Evolutionary conservation across 2,113 vertebrate genomes (phyloP).

Genomic region (Tragelaphus strepsiceros): DNA sequence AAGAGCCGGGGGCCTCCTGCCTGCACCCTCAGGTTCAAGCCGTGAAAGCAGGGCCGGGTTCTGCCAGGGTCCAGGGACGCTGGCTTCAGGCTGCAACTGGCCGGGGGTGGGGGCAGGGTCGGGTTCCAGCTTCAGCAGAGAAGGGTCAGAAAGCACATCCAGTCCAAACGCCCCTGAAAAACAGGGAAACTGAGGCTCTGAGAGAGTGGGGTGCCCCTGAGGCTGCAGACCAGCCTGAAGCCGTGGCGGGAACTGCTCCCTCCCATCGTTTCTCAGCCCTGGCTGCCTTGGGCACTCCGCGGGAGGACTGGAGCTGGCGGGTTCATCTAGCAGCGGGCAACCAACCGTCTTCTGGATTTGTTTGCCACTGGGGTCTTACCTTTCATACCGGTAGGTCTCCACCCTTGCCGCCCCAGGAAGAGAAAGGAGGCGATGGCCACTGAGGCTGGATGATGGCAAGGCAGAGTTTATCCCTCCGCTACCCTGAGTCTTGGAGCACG

Average conservation of each 20-base stretch:
- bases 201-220: background rate
- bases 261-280: rapidly evolving
- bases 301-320: background rate
- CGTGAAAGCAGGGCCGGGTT: rapidly evolving
- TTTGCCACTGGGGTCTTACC: no score
- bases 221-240: no score
- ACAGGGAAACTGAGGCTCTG: background rate
- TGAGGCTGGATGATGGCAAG: background rate
- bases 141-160: background rate
- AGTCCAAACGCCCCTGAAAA: rapidly evolving
- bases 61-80: background rate
- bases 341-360: rapidly evolving
- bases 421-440: background rate
- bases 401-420: background rate
- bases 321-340: no score
- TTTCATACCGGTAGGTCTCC: background rate
- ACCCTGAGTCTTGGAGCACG: background rate
- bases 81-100: background rate
- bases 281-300: rapidly evolving
- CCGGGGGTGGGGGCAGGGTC: rapidly evolving
- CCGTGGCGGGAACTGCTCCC: background rate
- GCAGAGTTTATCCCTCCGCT: rapidly evolving
- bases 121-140: background rate
- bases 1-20: background rate
- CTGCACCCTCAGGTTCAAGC: no score